Conservation (phyloP, 2,797 vertebrate genomes). For the Thalassophryne amazonica region DNA sequence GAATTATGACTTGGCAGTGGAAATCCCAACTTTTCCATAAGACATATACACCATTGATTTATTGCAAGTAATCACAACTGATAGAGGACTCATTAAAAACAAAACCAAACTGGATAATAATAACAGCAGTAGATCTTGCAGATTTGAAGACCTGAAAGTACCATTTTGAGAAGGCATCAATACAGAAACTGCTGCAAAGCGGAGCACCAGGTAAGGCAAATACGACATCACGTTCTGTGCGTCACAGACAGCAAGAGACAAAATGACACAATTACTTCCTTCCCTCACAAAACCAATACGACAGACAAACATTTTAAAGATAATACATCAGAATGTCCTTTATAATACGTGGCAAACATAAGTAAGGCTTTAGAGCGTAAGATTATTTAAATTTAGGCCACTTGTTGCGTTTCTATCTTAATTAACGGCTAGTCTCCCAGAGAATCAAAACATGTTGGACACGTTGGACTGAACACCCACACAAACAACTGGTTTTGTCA, state of each 20-base stretch:
- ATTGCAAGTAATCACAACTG: constrained; percentile 55
- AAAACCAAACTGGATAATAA: constrained; percentile 13
- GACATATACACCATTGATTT: constrained; percentile 42
- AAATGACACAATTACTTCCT: constrained; percentile 62
- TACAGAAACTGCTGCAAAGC: constrained; percentile 33
- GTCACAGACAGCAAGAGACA: constrained; percentile 37
- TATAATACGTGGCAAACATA: constrained; percentile 54
- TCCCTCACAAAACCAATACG: constrained; percentile 31
- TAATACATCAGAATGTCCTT: constrained; percentile 41
- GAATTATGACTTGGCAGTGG: constrained; percentile 32
- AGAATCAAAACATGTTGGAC: constrained; percentile 25
- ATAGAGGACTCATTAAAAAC: constrained; percentile 41
- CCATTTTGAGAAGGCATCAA: constrained; percentile 48
- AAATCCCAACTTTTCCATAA: constrained; percentile 19
- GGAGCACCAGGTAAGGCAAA: constrained; percentile 58
- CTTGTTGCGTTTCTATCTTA: constrained; percentile 18
- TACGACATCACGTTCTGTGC: constrained; percentile 34
- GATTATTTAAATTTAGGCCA: constrained; percentile 19
- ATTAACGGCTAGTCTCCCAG: constrained; percentile 12
- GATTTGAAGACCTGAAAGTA: constrained; percentile 52
- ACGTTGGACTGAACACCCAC: constrained; percentile 21
- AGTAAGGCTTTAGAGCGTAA: constrained; percentile 68
- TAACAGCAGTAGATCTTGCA: constrained; percentile 30
- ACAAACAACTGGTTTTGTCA: constrained; percentile 30
- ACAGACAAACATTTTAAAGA: constrained; percentile 26